These are phyloP conservation scores for Pelmatolapia mariae DNA, from an alignment of 2,113 vertebrate species.

Conservation along the genomic window DNA sequence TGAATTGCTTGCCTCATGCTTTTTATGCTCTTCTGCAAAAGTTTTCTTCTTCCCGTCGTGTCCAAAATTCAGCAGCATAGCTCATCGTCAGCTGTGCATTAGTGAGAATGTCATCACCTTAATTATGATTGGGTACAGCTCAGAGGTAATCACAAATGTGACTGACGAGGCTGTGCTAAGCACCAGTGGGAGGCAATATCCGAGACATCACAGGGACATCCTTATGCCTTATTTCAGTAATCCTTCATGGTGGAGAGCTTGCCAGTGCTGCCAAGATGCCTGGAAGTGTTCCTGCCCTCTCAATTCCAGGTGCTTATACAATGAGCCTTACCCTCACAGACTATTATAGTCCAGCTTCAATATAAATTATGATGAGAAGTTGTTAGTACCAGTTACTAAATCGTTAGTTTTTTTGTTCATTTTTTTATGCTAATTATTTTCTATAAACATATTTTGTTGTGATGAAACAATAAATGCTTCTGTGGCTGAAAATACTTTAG, in stretches of 20 bases:
- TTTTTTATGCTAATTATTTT: not conserved
- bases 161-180: not conserved
- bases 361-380: not conserved
- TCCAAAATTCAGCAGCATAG: not conserved
- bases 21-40: not conserved
- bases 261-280: not conserved
- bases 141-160: slow-evolving; percentile 26
- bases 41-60: not conserved
- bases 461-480: not conserved
- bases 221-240: slow-evolving; percentile 10
- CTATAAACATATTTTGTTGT: not conserved
- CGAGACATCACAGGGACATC: slow-evolving; percentile 2
- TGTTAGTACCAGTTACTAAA: not conserved
- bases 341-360: not conserved
- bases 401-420: accelerated
- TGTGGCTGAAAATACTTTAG: not conserved
- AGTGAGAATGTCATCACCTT: not conserved
- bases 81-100: not conserved
- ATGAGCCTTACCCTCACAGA: not conserved
- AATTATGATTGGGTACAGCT: slow-evolving; percentile 32
- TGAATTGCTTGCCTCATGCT: slow-evolving; percentile 11
- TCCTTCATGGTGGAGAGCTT: not conserved
- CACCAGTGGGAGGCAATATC: not conserved
- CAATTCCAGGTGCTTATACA: not conserved
- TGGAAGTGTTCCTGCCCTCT: not conserved